A percentile compares a stretch with the other conserved stretches of the same genome.
These are phyloP conservation scores for Eurytoma californica DNA, from an alignment of 2,888 invertebrate species.

Conservation along the genomic window DNA sequence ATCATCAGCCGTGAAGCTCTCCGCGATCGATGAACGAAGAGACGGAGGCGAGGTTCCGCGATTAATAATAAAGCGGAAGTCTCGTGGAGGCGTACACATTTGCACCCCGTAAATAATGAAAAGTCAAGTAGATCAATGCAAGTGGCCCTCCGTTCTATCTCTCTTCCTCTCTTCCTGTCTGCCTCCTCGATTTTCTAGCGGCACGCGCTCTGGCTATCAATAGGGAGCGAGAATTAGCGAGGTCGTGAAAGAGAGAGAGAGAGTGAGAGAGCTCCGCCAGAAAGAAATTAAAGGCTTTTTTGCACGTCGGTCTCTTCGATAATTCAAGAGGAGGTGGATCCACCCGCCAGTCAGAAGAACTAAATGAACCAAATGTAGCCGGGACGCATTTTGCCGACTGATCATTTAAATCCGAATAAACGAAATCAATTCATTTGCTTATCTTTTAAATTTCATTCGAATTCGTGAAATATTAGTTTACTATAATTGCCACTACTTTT, in stretches of 20 bases:
- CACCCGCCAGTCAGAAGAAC: no score
- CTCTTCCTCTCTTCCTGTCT: neutral
- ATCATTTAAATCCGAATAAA: no score
- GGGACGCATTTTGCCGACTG: no score
- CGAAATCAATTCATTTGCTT: no score
- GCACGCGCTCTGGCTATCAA: conserved; percentile 12
- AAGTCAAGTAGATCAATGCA: neutral
- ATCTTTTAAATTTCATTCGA: no score
- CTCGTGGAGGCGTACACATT: conserved; percentile 14
- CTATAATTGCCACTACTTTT: no score
- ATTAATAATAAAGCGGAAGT: conserved; percentile 48
- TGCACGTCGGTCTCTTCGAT: conserved; percentile 12
- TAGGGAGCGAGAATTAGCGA: neutral
- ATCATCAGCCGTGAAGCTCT: neutral
- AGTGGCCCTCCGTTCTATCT: neutral
- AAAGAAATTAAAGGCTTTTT: conserved; percentile 33
- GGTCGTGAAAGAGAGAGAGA: neutral
- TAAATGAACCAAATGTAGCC: no score
- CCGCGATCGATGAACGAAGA: conserved; percentile 39
- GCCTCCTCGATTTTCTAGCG: neutral
- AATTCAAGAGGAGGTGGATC: conserved; percentile 10
- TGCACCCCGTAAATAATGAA: conserved; percentile 36
- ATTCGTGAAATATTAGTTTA: no score
- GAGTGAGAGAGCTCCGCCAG: neutral
- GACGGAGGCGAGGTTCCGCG: conserved; percentile 27